These are phyloP conservation scores for Aleiodes leptofemur DNA, from an alignment of 2,888 invertebrate genomes.

Conservation along the genomic window DNA sequence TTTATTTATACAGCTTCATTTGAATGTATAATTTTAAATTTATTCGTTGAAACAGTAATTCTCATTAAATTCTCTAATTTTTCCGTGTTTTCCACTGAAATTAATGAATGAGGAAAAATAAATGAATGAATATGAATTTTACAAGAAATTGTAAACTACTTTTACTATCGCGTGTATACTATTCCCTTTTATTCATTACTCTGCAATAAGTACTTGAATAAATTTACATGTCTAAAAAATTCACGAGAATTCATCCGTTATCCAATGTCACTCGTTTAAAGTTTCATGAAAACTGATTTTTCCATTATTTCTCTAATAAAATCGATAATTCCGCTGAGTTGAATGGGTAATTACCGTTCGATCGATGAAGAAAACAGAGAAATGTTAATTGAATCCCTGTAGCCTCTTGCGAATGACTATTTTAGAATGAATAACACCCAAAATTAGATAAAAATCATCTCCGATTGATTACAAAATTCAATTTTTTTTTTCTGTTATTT, in stretches of 20 bases:
- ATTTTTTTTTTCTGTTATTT: slow-evolving; percentile 37
- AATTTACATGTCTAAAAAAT: slow-evolving; percentile 15
- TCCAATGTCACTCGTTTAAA: neutral
- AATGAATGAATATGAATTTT: neutral
- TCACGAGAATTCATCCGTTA: neutral
- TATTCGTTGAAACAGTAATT: too few relatives aligned
- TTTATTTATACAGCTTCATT: too few relatives aligned
- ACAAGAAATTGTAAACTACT: slow-evolving; percentile 6
- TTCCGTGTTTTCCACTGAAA: too few relatives aligned
- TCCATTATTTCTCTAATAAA: neutral
- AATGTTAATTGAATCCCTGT: slow-evolving; percentile 12
- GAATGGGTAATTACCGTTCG: neutral
- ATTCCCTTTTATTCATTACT: neutral
- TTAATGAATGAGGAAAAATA: neutral
- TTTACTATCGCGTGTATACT: slow-evolving; percentile 8
- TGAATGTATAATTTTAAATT: too few relatives aligned
- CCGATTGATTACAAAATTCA: neutral
- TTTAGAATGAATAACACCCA: neutral
- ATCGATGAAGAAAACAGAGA: neutral
- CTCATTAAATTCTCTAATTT: too few relatives aligned
- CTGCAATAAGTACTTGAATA: neutral
- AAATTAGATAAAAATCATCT: neutral
- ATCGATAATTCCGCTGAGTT: neutral
- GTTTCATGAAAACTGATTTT: neutral
- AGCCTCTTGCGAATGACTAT: slow-evolving; percentile 11